phyloP scores from a whole-genome alignment of 2,888 invertebrate species.

The Dendrolimus pini region DNA sequence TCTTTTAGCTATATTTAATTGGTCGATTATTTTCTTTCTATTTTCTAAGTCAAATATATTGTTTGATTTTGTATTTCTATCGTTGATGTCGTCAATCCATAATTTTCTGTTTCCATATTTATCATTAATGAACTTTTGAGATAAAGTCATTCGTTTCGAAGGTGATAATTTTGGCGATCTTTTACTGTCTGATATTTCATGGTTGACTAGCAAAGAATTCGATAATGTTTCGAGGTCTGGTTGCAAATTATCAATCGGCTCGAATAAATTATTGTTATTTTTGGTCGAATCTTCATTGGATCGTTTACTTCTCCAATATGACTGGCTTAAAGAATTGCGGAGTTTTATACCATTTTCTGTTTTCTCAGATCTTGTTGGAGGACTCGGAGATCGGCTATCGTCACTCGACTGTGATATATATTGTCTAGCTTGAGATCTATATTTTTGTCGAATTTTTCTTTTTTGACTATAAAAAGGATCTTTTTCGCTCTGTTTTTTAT shows the following conservation, averaged over 20 bases:
- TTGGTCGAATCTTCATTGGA: slow-evolving; percentile 61
- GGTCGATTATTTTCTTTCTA: slow-evolving; percentile 56
- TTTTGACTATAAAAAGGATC: slow-evolving; percentile 89
- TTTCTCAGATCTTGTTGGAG: slow-evolving; percentile 55
- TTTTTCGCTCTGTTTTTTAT: slow-evolving; percentile 93
- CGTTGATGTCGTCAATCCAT: slow-evolving; percentile 59
- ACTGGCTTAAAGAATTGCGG: slow-evolving; percentile 67
- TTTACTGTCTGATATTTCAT: slow-evolving; percentile 43
- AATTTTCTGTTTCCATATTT: slow-evolving; percentile 70
- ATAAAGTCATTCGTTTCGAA: slow-evolving; percentile 56
- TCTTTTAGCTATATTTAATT: slow-evolving; percentile 49
- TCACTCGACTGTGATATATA: slow-evolving; percentile 78
- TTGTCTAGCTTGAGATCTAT: slow-evolving; percentile 75
- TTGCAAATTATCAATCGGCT: slow-evolving; percentile 56
- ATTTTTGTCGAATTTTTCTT: slow-evolving; percentile 80
- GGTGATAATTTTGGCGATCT: slow-evolving; percentile 57
- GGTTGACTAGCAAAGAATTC: slow-evolving; percentile 11
- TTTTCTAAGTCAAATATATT: slow-evolving; percentile 49
- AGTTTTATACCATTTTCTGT: slow-evolving; percentile 51
- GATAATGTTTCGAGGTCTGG: slow-evolving; percentile 33
- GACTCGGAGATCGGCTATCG: slow-evolving; percentile 78
- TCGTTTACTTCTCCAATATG: slow-evolving; percentile 68
- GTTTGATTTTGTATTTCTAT: slow-evolving; percentile 45
- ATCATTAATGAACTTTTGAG: slow-evolving; percentile 73
- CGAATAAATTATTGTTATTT: slow-evolving; percentile 31